These are phyloP conservation scores for Ophioninae sp. DNA, from an alignment of 2,888 invertebrate species.

Conservation along the genomic window DNA sequence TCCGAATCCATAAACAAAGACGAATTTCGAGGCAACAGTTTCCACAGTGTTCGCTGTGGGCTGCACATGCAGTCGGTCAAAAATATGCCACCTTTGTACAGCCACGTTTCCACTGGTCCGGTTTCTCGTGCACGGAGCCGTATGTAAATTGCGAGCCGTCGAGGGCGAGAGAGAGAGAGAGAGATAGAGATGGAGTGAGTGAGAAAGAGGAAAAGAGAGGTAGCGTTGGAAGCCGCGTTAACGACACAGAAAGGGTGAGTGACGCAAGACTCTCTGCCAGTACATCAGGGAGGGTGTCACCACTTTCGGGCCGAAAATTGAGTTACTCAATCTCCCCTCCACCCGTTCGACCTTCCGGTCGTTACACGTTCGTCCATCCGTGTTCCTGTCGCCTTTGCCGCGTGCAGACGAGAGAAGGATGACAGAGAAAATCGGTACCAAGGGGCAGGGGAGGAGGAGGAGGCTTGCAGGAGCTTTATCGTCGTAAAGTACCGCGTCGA, in stretches of 20 bases:
- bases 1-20: not conserved
- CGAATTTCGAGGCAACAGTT: not conserved
- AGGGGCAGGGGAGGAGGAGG: not conserved
- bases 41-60: not conserved
- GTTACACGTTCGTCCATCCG: slow-evolving; percentile 57
- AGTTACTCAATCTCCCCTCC: slow-evolving; percentile 58
- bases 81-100: slow-evolving; percentile 67
- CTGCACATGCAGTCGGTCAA: slow-evolving; percentile 59
- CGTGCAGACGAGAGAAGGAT: slow-evolving; percentile 29
- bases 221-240: slow-evolving; percentile 45
- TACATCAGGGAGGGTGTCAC: slow-evolving; percentile 64
- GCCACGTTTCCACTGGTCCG: slow-evolving; percentile 55
- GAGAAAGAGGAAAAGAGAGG: slow-evolving; percentile 36
- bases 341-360: slow-evolving; percentile 49
- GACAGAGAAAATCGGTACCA: not conserved
- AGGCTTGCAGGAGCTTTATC: slow-evolving; percentile 45
- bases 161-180: slow-evolving; percentile 40
- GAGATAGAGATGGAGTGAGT: slow-evolving; percentile 33
- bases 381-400: slow-evolving; percentile 46
- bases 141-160: slow-evolving; percentile 59
- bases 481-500: slow-evolving; percentile 60
- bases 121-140: slow-evolving; percentile 59
- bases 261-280: slow-evolving; percentile 40
- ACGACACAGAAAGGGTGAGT: slow-evolving; percentile 51
- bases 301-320: slow-evolving; percentile 68